phyloP scores from a whole-genome alignment of 2,113 vertebrate genomes.

The Siphamia tubifer region DNA sequence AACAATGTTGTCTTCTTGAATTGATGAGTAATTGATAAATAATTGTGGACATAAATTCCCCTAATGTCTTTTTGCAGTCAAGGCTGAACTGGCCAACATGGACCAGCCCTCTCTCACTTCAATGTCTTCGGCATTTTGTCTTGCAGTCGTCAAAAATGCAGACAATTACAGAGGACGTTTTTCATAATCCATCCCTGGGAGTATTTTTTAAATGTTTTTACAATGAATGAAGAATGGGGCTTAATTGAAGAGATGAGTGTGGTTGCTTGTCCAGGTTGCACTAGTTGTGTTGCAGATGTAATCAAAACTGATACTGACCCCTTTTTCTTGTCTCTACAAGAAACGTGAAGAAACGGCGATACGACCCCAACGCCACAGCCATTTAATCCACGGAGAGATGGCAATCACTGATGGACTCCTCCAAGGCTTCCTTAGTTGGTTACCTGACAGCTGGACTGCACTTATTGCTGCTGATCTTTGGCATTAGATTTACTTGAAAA shows the following conservation, averaged over 20 bases:
- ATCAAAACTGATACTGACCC: slow-evolving; percentile 34
- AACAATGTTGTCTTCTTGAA: no score
- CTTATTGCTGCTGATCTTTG: slow-evolving; percentile 78
- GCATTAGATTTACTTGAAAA: slow-evolving; percentile 80
- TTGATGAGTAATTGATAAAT: no score
- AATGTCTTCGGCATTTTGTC: slow-evolving; percentile 28
- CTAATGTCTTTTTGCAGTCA: slow-evolving; percentile 40
- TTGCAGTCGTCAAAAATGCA: not conserved
- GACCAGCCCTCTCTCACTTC: slow-evolving; percentile 56
- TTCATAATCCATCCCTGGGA: not conserved
- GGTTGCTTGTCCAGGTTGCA: slow-evolving; percentile 58
- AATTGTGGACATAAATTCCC: slow-evolving; percentile 44
- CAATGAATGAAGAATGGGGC: not conserved
- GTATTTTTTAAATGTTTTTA: no score
- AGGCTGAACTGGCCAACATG: slow-evolving; percentile 37
- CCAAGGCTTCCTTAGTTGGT: slow-evolving; percentile 78
- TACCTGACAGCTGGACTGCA: slow-evolving; percentile 78
- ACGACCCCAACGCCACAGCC: slow-evolving; percentile 89
- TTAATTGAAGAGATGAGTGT: slow-evolving; percentile 43
- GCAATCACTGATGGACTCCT: slow-evolving; percentile 69
- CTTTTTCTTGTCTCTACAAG: slow-evolving; percentile 81
- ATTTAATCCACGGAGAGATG: slow-evolving; percentile 84
- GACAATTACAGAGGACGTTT: not conserved
- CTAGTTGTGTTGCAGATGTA: slow-evolving; percentile 8
- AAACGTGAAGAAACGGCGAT: slow-evolving; percentile 98